Evolutionary conservation across 2,113 vertebrate genomes (phyloP), one percentile per base, ranked within the genome.

Genomic region (Tursiops truncatus): DNA sequence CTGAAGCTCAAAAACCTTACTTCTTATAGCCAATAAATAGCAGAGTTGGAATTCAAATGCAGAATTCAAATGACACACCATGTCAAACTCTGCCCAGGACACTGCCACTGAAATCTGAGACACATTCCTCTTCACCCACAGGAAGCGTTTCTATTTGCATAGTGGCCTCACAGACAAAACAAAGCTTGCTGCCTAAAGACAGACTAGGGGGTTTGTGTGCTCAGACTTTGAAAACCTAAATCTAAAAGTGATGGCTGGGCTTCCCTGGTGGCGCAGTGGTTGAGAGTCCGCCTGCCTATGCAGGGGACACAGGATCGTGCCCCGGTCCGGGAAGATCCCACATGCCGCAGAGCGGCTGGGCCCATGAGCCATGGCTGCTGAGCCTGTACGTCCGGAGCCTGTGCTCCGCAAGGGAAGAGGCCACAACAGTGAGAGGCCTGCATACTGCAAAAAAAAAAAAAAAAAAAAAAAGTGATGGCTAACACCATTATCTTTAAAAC

Each of bases 121-220:
- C 41, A 26, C 67, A 87, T 96, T 97, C 89, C n/a, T 80, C 23
- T 56, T 70, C 82, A 60, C 63, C 80, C 86, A 85, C 70, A 95
- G 82, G 63, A 88, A 91, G 60, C 6, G 76, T 62, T 81, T 81
- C 47, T 60, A 20, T 86, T 60, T 44, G 82, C 68, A 38, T 84
- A 38, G 38, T 62, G 47, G 47, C 26, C 77, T 88, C 33, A 26
- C 23, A 92, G 71, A 85, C n/a, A 81, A 60, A 93, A 62, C 38
- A 79, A 67, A 88, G 41, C 82, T 68, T 41, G 50, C 81, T 89
- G 73, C 73, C 79, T 85, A 33, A 41, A 81, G 50, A 80, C 60
- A 44, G 85, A 47, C 47, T 17, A 11, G 26, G 56, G 60, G 2
- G 6, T 77, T 89, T 44, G 9, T 6, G 23, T 25, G 18, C 33